phyloP scores from a whole-genome alignment of 2,888 invertebrate species.

The Archips crataeganus region DNA sequence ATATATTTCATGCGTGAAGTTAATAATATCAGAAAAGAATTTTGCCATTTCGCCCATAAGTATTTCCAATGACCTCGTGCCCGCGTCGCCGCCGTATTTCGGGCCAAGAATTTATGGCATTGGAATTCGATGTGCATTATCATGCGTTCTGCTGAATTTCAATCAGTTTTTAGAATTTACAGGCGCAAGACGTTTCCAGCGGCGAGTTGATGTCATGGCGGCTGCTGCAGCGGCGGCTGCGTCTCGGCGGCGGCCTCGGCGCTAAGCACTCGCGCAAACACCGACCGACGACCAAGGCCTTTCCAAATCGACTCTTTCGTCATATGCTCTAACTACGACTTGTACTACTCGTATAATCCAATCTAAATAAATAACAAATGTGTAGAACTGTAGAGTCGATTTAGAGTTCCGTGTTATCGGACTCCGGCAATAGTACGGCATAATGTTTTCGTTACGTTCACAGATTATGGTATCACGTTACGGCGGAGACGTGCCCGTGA shows the following conservation, averaged over 20 bases:
- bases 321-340: constrained; percentile 8
- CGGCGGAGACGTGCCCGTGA: constrained; percentile 20
- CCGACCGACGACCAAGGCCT: neutral
- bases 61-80: constrained; percentile 14
- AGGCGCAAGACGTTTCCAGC: no score
- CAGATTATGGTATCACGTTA: neutral
- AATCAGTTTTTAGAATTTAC: constrained; percentile 9
- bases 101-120: constrained; percentile 21
- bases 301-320: constrained; percentile 25
- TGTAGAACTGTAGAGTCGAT: neutral
- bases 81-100: constrained; percentile 6
- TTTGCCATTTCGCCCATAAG: neutral
- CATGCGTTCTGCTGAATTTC: constrained; percentile 5
- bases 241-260: neutral
- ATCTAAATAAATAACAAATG: constrained; percentile 14
- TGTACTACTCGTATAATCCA: neutral
- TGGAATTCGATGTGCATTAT: constrained; percentile 22
- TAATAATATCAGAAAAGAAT: neutral
- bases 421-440: no score
- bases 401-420: neutral
- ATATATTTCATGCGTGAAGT: neutral
- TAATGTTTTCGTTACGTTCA: neutral
- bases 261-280: constrained; percentile 16
- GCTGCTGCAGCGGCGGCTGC: neutral
- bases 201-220: neutral